Percentiles rank a stretch among this genome's conserved stretches.
Conservation (phyloP, 2,888 invertebrate species). For the Horisme vitalbata region DNA sequence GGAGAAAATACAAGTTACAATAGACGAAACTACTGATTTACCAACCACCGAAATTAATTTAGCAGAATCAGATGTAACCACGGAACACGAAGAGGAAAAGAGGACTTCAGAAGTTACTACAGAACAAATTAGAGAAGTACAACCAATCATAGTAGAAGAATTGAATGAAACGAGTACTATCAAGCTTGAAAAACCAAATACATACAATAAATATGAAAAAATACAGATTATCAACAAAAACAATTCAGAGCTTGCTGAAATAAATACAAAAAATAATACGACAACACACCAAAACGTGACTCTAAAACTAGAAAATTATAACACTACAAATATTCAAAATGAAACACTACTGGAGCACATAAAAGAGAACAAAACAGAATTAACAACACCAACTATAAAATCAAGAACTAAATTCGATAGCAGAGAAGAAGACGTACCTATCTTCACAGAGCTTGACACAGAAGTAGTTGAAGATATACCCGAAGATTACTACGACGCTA, state of each 20-base stretch:
- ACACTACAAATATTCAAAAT: too few species aligned
- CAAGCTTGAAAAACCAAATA: conserved; percentile 11
- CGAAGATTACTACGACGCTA: conserved; percentile 74
- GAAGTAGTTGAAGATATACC: conserved; percentile 60
- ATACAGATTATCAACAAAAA: too few species aligned
- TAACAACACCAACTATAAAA: conserved; percentile 12
- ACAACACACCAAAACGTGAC: too few species aligned
- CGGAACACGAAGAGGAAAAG: conserved; percentile 22
- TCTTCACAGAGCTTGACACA: conserved; percentile 66
- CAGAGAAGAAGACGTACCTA: conserved; percentile 53
- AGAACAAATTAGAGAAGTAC: conserved; percentile 15
- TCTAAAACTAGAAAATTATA: too few species aligned
- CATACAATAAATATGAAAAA: too few species aligned
- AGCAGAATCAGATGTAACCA: conserved; percentile 29
- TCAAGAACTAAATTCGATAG: conserved; percentile 40
- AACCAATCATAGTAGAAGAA: conserved; percentile 21
- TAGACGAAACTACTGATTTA: conserved; percentile 57
- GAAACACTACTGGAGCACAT: too few species aligned
- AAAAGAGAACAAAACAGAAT: neutral
- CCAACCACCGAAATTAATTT: conserved; percentile 51
- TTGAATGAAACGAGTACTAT: neutral
- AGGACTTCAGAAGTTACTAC: conserved; percentile 32
- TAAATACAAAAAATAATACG: too few species aligned
- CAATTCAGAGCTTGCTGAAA: too few species aligned
- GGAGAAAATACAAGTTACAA: conserved; percentile 48